Base-by-base conservation (phyloP, 2,113 vertebrate genomes). In the Cottus gobio region DNA sequence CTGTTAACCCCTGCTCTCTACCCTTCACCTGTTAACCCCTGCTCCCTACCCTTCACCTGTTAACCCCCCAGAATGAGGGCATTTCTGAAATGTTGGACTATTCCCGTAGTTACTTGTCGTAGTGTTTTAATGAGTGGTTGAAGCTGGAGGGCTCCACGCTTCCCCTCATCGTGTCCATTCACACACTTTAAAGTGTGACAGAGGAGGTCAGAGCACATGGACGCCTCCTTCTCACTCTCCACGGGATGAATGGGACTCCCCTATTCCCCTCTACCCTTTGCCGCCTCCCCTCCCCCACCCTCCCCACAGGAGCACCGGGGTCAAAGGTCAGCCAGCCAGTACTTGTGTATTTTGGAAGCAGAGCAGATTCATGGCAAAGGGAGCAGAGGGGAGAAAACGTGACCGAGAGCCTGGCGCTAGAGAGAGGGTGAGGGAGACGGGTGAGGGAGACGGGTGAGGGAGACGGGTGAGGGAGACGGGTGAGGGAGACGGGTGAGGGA, bases 131-230 rank as follows among this genome's bases (percentile, higher is more conserved):
- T 24, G 37, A 39, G 37, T 39, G 37, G 37, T 39, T 39, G 7
- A 39, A 39, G 18, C 18, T 6, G 36, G 0, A 46, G 12, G 22
- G 18, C 48, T 28, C 34, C 13, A 18, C 36, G 18, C 50, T 66
- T 44, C n/a, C 24, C n/a, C n/a, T n/a, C n/a, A n/a, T n/a, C n/a
- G n/a, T n/a, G n/a, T n/a, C n/a, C n/a, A n/a, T n/a, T n/a, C n/a
- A 26, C 63, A 54, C 50, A 65, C 39, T 36, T 71, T 58, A 48
- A 60, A 70, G 66, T 56, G 73, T 44, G 39, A 82, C 9, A 48
- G 71, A 16, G 62, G 30, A 65, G 37, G 56, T 79, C 75, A 77
- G 52, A 72, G 61, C 28, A 70, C 57, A 50, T 34, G 18, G 31
- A 71, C 50, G 26, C n/a, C 61, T 28, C 57, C 62, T 7, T 7